Base-by-base conservation (phyloP, 2,113 vertebrate species). In the Microcebus jonahi region DNA sequence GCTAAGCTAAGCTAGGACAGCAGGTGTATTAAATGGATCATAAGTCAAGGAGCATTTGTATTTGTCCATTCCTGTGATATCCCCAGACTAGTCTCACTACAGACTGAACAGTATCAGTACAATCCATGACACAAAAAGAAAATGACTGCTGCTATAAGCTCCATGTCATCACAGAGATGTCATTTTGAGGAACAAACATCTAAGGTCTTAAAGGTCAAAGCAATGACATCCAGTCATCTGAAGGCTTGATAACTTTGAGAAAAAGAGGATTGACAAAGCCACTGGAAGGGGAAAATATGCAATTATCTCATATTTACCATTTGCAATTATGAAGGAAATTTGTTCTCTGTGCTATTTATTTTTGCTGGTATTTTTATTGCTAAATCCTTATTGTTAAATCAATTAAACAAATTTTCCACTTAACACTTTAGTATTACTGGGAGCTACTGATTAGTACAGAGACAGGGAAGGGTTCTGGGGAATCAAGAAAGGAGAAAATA, bases 291-390 rank as follows among this genome's bases (percentile, higher is more conserved):
- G 25, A 34, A 83, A 87, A 92, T 63, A 17, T 50, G 27, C 48
- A 73, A 8, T 68, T 75, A 79, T 84, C 31, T 84, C 68, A 55
- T 45, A 89, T 61, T 83, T 68, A 50, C 42, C 31, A 55, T 12
- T 84, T 86, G 73, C 96, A 97, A 91, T 79, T 59, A 70, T 31
- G 29, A 95, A 89, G 70, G 15, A 90, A 95, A 92, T 23, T 21
- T 94, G 42, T 36, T 94, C 36, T 95, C 63, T 83, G 39, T 67
- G 48, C 21, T 94, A 76, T 81, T 82, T 75, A 92, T 39, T 88
- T 97, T 42, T 96, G 25, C 42, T 61, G 13, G 25, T 79, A 83
- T 45, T 95, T 95, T 90, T 61, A 83, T 0, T 90, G 39, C 68
- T 94, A 91, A 67, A 83, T 36, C 18, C 21, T 48, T 92, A 86